Evolutionary conservation across 2,888 invertebrate species (phyloP).

Genomic region (Pyrrhosoma nymphula): DNA sequence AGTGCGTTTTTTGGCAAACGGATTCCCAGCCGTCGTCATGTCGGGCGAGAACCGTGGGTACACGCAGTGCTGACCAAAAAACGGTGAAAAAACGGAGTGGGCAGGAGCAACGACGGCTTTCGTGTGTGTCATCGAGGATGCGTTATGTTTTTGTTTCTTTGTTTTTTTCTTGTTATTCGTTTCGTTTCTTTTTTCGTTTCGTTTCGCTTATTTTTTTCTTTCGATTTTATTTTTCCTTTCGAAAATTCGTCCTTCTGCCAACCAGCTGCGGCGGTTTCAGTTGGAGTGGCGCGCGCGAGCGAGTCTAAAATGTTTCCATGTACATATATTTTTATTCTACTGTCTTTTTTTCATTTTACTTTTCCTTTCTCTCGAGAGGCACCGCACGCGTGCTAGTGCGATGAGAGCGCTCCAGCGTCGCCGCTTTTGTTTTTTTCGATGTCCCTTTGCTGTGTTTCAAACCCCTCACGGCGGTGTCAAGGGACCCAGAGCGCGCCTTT

Average conservation of each 20-base stretch:
- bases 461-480: not conserved
- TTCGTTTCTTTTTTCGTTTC: not conserved
- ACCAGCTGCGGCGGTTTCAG: not conserved
- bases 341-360: not conserved
- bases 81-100: not conserved
- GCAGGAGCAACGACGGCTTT: not conserved
- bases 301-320: not conserved
- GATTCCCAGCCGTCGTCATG: not conserved
- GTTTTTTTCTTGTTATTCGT: not conserved
- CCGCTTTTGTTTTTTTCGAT: not conserved
- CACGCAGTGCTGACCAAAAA: not conserved
- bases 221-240: not conserved
- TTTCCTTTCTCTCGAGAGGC: not conserved
- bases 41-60: not conserved
- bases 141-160: not conserved
- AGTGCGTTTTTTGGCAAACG: not conserved
- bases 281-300: not conserved
- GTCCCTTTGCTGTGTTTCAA: not conserved
- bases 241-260: not conserved
- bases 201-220: not conserved
- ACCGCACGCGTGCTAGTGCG: not conserved
- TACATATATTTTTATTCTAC: not conserved
- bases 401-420: not conserved
- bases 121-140: slow-evolving; percentile 15
- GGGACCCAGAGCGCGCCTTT: not conserved